These are phyloP conservation scores for Lordiphosa mommai DNA, from an alignment of 1,140 invertebrate genomes.

Conservation along the genomic window DNA sequence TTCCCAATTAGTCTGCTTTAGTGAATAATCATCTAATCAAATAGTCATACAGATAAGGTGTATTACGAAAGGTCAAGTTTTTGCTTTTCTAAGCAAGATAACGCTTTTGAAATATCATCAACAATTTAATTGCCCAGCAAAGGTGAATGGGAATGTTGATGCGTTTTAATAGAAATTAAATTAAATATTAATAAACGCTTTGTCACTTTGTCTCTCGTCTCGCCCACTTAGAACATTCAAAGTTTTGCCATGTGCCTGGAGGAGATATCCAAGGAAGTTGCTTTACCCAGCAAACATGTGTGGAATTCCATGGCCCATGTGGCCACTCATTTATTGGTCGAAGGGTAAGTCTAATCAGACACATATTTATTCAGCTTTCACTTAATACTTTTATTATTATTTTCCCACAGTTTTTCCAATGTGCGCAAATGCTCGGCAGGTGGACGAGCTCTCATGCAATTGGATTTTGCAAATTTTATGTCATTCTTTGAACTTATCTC, in stretches of 20 bases:
- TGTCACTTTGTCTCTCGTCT: background rate
- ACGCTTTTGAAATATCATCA: too few relatives aligned
- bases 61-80: too few relatives aligned
- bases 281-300: slow-evolving; percentile 86
- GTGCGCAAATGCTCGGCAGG: slow-evolving; percentile 97
- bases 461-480: slow-evolving; percentile 97
- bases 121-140: too few relatives aligned
- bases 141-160: too few relatives aligned
- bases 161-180: too few relatives aligned
- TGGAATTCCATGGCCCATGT: slow-evolving; percentile 94
- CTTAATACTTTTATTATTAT: background rate
- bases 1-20: too few relatives aligned
- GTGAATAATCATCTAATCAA: too few relatives aligned
- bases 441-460: slow-evolving; percentile 97
- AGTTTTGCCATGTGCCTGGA: slow-evolving; percentile 88
- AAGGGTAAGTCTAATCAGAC: slow-evolving; percentile 86
- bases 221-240: slow-evolving; percentile 85
- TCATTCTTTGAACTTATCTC: slow-evolving; percentile 94
- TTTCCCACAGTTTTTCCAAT: slow-evolving; percentile 86
- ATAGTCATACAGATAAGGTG: too few relatives aligned
- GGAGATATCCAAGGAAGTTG: slow-evolving; percentile 84
- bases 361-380: background rate
- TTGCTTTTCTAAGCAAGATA: too few relatives aligned
- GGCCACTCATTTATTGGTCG: slow-evolving; percentile 92
- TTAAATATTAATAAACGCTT: too few relatives aligned